A percentile compares a stretch with the other conserved stretches of the same genome.
phyloP scores from a whole-genome alignment of 2,797 vertebrate genomes.

The Sparus aurata region DNA sequence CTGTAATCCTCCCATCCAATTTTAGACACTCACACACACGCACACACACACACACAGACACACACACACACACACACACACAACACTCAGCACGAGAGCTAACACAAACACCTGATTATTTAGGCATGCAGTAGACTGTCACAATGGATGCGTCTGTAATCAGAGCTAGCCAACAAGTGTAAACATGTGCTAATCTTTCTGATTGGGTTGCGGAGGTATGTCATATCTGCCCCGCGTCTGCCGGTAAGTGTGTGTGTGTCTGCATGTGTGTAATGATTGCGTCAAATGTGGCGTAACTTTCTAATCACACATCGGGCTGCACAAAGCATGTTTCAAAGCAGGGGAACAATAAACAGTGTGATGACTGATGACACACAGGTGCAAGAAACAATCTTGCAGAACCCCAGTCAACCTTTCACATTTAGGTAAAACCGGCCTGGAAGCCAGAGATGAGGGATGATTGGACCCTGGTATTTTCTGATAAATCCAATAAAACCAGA shows the following conservation, averaged over 20 bases:
- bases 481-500: background rate
- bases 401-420: background rate
- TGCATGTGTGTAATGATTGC: constrained; percentile 40
- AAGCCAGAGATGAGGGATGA: background rate
- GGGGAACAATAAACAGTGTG: constrained; percentile 22
- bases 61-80: background rate
- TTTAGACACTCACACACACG: background rate
- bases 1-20: background rate
- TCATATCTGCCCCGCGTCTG: constrained; percentile 5
- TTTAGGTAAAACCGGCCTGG: background rate
- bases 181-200: constrained; percentile 40
- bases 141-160: constrained; percentile 41
- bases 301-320: constrained; percentile 46
- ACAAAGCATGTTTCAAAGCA: constrained; percentile 21
- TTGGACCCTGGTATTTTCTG: background rate
- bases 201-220: constrained; percentile 17
- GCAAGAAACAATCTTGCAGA: background rate
- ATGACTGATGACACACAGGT: constrained; percentile 24
- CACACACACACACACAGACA: background rate
- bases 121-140: constrained; percentile 18
- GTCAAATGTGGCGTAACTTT: constrained; percentile 62
- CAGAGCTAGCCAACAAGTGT: constrained; percentile 38
- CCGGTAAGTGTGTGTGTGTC: background rate
- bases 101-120: constrained; percentile 17
- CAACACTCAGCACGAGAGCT: background rate